Base-by-base conservation (phyloP, 2,888 invertebrate species). In the Physocephala rufipes region DNA sequence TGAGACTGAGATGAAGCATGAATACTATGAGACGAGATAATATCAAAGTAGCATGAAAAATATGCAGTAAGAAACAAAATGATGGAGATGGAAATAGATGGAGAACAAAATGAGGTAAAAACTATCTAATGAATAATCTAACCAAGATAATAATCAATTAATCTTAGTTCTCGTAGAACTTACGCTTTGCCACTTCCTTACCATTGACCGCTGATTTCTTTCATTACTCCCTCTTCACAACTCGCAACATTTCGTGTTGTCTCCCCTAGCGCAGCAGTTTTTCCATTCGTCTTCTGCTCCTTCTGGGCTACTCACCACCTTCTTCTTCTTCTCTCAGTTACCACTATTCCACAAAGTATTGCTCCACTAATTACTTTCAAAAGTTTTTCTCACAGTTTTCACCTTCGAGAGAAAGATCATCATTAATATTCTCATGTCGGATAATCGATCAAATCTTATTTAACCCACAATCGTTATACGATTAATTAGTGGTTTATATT, bases 401-500 rank as follows among this genome's bases (percentile, higher is more conserved):
- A 28, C 47, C 58, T n/a, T 7, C 16, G 7, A 49, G 19, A 15
- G 49, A 28, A 43, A 58, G 43, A 58, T 58, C 58, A 26, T 43
- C 67, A 67, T 58, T 47, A 58, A 24, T 19, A 65, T 43, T 47
- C 24, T 26, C 12, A 2, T 16, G 55, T 43, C 15, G 36, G 66
- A 43, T 67, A 53, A 67, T 67, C 55, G 55, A 67, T 67, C 66
- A 59, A 19, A 26, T 21, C 58, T 67, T 43, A 64, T 47, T 36
- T 19, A 49, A n/a, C 58, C 45, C 19, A 7, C 55, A 61, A 26
- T 55, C 62, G 61, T 24, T 62, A 64, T 64, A 76, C 83, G 83
- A 82, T 83, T 83, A 80, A 83, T 83, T 77, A 74, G 76, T 78
- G 76, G 76, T 76, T 78, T 79, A 78, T 80, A 79, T 81, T 81